A percentile compares a stretch with the other conserved stretches of the same genome.
Evolutionary conservation across 2,888 invertebrate genomes (phyloP).

Genomic region (Notocelia uddmanniana): DNA sequence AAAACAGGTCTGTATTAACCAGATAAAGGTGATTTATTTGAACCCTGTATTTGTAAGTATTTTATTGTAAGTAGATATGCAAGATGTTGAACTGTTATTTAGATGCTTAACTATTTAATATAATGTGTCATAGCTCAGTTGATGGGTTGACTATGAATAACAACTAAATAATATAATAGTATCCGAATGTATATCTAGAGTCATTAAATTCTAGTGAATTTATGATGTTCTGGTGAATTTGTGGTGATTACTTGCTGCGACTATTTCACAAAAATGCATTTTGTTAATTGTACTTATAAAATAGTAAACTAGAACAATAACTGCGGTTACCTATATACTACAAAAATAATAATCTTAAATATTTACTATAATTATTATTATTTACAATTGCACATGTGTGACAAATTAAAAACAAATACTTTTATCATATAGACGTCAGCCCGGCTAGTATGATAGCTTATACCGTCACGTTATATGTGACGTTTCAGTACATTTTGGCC

Average conservation of each 20-base stretch:
- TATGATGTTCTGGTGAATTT: constrained; percentile 8
- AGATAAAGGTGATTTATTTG: neutral
- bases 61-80: neutral
- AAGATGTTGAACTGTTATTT: constrained; percentile 65
- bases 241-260: constrained; percentile 1
- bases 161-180: neutral
- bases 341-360: neutral
- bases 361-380: constrained; percentile 13
- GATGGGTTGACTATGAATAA: constrained; percentile 28
- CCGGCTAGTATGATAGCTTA: too few species aligned
- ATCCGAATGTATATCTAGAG: neutral
- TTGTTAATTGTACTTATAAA: constrained; percentile 50
- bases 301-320: constrained; percentile 67
- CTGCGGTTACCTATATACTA: constrained; percentile 53
- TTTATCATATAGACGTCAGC: too few species aligned
- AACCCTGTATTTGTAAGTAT: neutral
- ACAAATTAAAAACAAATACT: too few species aligned
- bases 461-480: too few species aligned
- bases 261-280: constrained; percentile 50
- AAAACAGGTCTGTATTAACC: constrained; percentile 17
- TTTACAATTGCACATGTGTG: too few species aligned
- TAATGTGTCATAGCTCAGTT: constrained; percentile 21
- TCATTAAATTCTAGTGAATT: neutral
- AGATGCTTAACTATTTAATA: constrained; percentile 47
- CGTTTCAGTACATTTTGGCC: too few species aligned